phyloP scores from a whole-genome alignment of 2,888 invertebrate genomes.

The Melitaea athalia region DNA sequence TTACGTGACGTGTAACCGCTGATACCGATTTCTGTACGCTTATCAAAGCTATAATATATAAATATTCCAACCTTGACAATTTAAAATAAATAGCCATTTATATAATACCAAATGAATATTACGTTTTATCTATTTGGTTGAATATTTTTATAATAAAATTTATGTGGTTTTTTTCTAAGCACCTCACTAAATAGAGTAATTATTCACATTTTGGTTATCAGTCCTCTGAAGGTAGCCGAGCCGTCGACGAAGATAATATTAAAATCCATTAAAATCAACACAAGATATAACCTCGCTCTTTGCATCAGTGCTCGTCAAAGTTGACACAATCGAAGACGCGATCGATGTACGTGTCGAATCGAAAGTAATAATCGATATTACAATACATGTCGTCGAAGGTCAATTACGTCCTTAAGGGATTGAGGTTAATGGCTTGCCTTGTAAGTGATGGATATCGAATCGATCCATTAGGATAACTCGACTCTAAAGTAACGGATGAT shows the following conservation, averaged over 20 bases:
- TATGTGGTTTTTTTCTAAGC: neutral
- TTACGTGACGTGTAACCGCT: conserved; percentile 19
- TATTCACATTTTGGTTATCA: conserved; percentile 14
- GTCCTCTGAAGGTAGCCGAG: conserved; percentile 10
- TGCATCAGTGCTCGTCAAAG: conserved; percentile 49
- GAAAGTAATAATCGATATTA: conserved; percentile 63
- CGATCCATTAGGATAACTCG: conserved; percentile 61
- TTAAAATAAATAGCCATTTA: conserved; percentile 5
- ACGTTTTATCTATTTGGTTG: neutral
- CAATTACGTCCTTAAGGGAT: conserved; percentile 66
- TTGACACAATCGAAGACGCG: conserved; percentile 51
- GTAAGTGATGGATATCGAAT: conserved; percentile 54
- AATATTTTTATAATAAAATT: neutral
- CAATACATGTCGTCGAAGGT: conserved; percentile 58
- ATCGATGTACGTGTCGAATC: conserved; percentile 48
- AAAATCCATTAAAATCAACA: conserved; percentile 31
- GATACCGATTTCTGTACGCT: conserved; percentile 15
- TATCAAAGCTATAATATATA: conserved; percentile 13
- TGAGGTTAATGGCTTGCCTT: conserved; percentile 67
- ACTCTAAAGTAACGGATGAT: conserved; percentile 51
- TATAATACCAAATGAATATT: neutral
- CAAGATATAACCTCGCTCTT: conserved; percentile 42
- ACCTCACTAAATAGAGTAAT: too few species aligned
- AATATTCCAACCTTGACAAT: conserved; percentile 17
- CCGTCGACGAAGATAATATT: conserved; percentile 22